These are phyloP conservation scores for Pomacea maculata DNA, from an alignment of 1,140 invertebrate species.

Conservation along the genomic window DNA sequence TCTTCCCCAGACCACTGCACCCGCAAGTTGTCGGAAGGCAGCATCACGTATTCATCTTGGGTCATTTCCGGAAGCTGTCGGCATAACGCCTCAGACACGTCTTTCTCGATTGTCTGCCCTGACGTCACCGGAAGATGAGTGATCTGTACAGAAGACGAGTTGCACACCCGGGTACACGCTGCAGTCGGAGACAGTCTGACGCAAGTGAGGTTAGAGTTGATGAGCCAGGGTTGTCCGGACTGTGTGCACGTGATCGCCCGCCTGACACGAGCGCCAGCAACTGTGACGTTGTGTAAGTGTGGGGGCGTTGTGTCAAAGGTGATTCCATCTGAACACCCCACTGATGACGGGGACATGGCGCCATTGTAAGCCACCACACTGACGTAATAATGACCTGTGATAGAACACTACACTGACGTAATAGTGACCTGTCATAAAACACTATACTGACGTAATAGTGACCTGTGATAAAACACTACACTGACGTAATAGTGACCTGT, in stretches of 20 bases:
- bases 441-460: no score
- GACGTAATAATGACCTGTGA: conserved; percentile 22
- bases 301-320: conserved; percentile 38
- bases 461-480: no score
- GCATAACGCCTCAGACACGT: conserved; percentile 21
- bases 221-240: conserved; percentile 23
- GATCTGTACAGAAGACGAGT: neutral
- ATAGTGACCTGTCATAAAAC: neutral
- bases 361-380: conserved; percentile 45
- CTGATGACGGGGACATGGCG: conserved; percentile 36
- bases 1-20: conserved; percentile 26
- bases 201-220: conserved; percentile 31
- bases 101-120: neutral
- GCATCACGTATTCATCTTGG: conserved; percentile 17
- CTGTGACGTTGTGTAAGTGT: conserved; percentile 23
- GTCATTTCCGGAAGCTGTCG: neutral
- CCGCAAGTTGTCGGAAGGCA: conserved; percentile 29
- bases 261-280: conserved; percentile 21
- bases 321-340: conserved; percentile 44
- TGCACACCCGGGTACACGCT: conserved; percentile 4
- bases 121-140: conserved; percentile 9
- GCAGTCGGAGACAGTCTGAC: conserved; percentile 1
- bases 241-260: conserved; percentile 27
- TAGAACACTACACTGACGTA: neutral
- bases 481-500: no score